Evolutionary conservation across 2,797 vertebrate genomes (phyloP).

Genomic region (Ceryle rudis): DNA sequence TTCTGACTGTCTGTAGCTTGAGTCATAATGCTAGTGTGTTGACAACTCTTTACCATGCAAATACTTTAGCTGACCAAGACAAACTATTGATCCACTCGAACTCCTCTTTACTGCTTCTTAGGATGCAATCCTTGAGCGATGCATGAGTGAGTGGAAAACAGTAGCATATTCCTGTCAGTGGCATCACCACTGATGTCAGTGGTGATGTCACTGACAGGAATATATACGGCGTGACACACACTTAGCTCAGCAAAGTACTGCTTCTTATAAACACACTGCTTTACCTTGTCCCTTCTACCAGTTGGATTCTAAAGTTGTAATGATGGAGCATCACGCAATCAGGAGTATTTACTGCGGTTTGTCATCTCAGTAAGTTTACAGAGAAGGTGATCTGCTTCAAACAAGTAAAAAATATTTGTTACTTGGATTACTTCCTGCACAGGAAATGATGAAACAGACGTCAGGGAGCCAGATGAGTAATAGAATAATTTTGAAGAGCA

Average conservation of each 20-base stretch:
- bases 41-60: background rate
- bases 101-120: background rate
- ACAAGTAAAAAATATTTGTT: slow-evolving; percentile 26
- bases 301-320: background rate
- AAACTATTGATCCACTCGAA: background rate
- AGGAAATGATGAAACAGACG: slow-evolving; percentile 30
- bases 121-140: background rate
- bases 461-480: slow-evolving; percentile 35
- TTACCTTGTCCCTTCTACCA: background rate
- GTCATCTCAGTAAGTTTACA: slow-evolving; percentile 20
- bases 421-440: slow-evolving; percentile 46
- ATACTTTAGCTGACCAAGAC: background rate
- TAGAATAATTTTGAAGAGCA: slow-evolving; percentile 23
- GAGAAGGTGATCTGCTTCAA: slow-evolving; percentile 56
- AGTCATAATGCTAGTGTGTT: background rate
- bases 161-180: background rate
- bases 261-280: background rate
- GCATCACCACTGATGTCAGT: background rate
- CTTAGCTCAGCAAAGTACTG: background rate
- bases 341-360: slow-evolving; percentile 47
- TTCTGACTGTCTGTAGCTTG: background rate
- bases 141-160: background rate
- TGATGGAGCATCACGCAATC: background rate
- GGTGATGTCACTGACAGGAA: background rate
- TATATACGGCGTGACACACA: background rate